Evolutionary conservation across 2,888 invertebrate species (phyloP), one percentile per base, ranked within the genome.

Genomic region (Byasa hedistus): DNA sequence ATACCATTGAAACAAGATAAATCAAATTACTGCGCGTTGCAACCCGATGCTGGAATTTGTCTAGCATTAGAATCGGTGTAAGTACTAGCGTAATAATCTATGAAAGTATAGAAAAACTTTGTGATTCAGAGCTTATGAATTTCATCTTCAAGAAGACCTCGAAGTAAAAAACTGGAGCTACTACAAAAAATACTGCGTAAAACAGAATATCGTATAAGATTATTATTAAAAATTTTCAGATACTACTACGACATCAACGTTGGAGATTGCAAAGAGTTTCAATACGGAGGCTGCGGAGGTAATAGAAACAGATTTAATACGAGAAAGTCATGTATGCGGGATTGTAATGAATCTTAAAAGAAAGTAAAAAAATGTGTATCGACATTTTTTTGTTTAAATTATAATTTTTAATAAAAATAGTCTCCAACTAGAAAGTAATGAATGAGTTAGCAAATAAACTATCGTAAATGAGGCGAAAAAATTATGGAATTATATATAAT

Each of bases 211-310:
- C 5, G 5, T 27, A 27, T 27, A 27, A 39, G 3, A 39, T 39
- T 15, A 39, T 2, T 15, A 15, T 15, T 39, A 39, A 39, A 2
- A 39, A 39, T 39, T 22, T 67, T 72, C 71, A 82, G 81, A 64
- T 85, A 73, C 70, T 86, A 84, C 68, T 87, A 79, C 71, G 83
- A 87, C 55, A 68, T 83, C 2, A 81, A 83, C 68, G 66, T 66
- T 2, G 27, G 64, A 0, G 69, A 66, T 1, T 89, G 89, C 70
- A 79, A 79, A 52, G 66, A 27, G 3, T 88, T 85, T 71, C 63
- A 78, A 2, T 87, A 82, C 67, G 84, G 87, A 12, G 89, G 87
- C 15, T 89, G 89, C 64, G 85, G 84, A 1, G 87, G 87, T 0
- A 87, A 87, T 64, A 71, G 73, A 23, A 89, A 88, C 71, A 74